Evolutionary conservation across 2,888 invertebrate species (phyloP), one percentile per base, ranked within the genome.

Genomic region (Leptopterna dolabrata): DNA sequence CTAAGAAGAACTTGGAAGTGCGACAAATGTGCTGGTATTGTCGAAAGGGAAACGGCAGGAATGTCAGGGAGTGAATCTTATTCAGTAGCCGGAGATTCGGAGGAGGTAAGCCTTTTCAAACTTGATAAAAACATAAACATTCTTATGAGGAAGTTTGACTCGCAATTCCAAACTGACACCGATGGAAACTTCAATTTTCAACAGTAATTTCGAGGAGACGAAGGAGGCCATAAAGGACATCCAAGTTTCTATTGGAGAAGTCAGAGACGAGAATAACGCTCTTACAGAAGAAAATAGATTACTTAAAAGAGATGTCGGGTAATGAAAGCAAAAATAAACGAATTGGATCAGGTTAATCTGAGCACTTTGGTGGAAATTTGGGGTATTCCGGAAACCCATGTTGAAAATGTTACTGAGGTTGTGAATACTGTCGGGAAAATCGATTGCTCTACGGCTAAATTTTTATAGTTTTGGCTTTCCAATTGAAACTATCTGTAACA

Each of bases 111-210:
- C 78, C 36, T 45, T 41, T 19, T 43, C 1, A 45, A 9, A 36
- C n/a, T 43, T 55, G 27, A 82, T 29, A 82, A 29, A 11, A 30
- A 82, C n/a, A 71, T 71, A 3, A 36, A 71, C 71, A 29, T 3
- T 0, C 71, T 71, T 13, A 30, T 71, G 4, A 71, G 11, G 11
- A 71, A 71, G 36, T 29, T 71, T 29, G 71, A 71, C 71, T 13
- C 29, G 27, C 11, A 29, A 13, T 14, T 2, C 11, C 1, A 71
- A 71, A 29, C 71, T 71, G 1, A 71, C 27, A 71, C 4, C 11
- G 13, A 71, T 71, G 27, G 71, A 71, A 71, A 71, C 71, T 13
- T 71, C 71, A 27, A 71, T 71, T n/a, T 71, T 71, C 71, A 71
- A 71, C 71, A 11, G 29, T 0, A 71, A 71, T 71, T 71, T 29